phyloP scores from a whole-genome alignment of 2,888 invertebrate species.

The Neoaliturus tenellus region DNA sequence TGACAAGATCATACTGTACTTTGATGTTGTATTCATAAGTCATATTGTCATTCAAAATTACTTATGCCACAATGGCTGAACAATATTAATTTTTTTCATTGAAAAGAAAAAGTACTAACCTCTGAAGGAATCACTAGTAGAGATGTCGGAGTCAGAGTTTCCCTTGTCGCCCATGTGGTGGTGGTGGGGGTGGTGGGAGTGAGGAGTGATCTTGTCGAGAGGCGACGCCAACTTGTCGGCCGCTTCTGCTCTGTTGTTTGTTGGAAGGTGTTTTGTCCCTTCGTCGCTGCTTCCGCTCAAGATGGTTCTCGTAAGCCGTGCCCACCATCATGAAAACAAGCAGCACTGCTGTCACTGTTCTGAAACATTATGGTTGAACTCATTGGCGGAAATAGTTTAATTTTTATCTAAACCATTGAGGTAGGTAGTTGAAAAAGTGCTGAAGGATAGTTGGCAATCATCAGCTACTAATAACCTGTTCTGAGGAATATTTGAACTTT shows the following conservation, averaged over 20 bases:
- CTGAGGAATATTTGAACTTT: no score
- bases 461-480: no score
- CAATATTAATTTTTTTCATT: no score
- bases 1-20: no score
- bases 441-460: no score
- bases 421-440: no score
- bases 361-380: conserved; percentile 69
- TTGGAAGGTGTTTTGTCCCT: conserved; percentile 62
- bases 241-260: conserved; percentile 65
- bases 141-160: conserved; percentile 58
- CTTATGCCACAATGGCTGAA: no score
- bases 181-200: background rate
- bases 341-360: conserved; percentile 75
- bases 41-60: no score
- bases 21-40: no score
- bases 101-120: background rate
- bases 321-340: conserved; percentile 78
- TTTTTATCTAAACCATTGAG: no score
- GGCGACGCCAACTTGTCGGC: conserved; percentile 71
- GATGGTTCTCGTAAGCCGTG: conserved; percentile 80
- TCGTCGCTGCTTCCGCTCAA: conserved; percentile 62
- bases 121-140: conserved; percentile 51
- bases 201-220: conserved; percentile 59
- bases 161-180: conserved; percentile 58
- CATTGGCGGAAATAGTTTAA: no score